Evolutionary conservation across 2,888 invertebrate species (phyloP), one percentile per base, ranked within the genome.

Genomic region (Lasioglossum zephyrum): DNA sequence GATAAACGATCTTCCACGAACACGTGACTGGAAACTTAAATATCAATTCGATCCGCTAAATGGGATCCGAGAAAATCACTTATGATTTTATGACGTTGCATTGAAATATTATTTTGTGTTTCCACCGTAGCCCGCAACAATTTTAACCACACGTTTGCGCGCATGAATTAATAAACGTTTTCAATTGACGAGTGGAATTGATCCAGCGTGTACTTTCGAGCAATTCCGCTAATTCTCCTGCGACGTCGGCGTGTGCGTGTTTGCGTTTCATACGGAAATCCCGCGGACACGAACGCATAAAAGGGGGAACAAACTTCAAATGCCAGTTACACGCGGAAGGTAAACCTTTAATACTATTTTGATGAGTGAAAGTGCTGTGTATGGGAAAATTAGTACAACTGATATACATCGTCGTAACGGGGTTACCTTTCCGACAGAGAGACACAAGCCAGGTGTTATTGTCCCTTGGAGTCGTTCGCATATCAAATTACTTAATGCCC

Each of bases 1-100:
- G 77, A 53, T 69, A 77, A 77, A 49, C 69, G 18, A 26, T 77
- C 9, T 53, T 70, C 49, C 39, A 26, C 22, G 49, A 77, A 41
- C 44, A 41, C 47, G 16, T 18, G 69, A 53, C n/a, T 36, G 4
- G 53, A 0, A 63, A 31, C 11, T 77, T 44, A 3, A 31, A 22
- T 47, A 47, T 76, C 8, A 5, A 47, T 44, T 63, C 6, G 44
- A 63, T 47, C 47, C n/a, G 5, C 4, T 4, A 36, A 66, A 66
- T 18, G 16, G 8, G 66, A 66, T 16, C 18, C 66, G 18, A 9
- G 36, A 1, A 22, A 66, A 66, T 36, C 66, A 4, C 16, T 16
- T 4, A 3, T 2, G 11, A 11, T 44, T 11, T 44, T 5, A 6
- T 6, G 18, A 18, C 49, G 22, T 5, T 22, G 22, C 53, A 9